These are phyloP conservation scores for Hipposideros armiger DNA, from an alignment of 2,113 vertebrate species.

Conservation along the genomic window DNA sequence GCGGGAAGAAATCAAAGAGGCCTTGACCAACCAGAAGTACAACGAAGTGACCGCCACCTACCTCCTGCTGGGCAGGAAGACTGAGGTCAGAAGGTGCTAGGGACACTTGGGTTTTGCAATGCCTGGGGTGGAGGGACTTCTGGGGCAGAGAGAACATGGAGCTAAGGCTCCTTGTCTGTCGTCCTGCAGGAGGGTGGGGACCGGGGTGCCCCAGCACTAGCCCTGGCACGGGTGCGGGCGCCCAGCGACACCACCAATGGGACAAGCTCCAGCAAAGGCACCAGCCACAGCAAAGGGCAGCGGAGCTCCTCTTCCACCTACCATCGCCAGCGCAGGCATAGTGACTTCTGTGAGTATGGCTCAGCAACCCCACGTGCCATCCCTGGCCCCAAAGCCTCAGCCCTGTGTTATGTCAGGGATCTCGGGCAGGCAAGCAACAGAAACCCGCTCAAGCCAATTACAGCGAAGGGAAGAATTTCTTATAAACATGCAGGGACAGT, in stretches of 20 bases:
- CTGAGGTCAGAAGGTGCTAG: slow-evolving; percentile 87
- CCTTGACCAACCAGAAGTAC: slow-evolving; percentile 93
- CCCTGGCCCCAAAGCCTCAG: rapidly evolving
- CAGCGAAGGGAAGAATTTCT: neutral
- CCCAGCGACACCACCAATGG: slow-evolving; percentile 93
- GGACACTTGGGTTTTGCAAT: neutral
- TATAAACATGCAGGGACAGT: neutral
- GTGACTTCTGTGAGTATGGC: slow-evolving; percentile 94
- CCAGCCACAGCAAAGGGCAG: slow-evolving; percentile 93
- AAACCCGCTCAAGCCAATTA: neutral
- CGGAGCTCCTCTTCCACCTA: slow-evolving; percentile 92
- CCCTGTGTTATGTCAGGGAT: rapidly evolving
- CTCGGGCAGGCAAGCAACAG: neutral
- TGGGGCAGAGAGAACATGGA: neutral
- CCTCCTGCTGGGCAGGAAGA: slow-evolving; percentile 95
- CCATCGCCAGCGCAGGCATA: slow-evolving; percentile 96
- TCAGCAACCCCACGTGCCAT: rapidly evolving
- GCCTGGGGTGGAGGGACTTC: neutral
- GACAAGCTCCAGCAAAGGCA: slow-evolving; percentile 91
- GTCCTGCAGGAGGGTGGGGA: slow-evolving; percentile 87
- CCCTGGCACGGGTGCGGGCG: slow-evolving; percentile 93
- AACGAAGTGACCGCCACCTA: slow-evolving; percentile 97
- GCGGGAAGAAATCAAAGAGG: slow-evolving; percentile 94
- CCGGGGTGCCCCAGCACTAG: slow-evolving; percentile 91
- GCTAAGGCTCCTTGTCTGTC: neutral